Percentiles rank a stretch among this genome's conserved stretches.
Evolutionary conservation across 2,113 vertebrate genomes (phyloP).

Genomic region (Tylochromis polylepis): DNA sequence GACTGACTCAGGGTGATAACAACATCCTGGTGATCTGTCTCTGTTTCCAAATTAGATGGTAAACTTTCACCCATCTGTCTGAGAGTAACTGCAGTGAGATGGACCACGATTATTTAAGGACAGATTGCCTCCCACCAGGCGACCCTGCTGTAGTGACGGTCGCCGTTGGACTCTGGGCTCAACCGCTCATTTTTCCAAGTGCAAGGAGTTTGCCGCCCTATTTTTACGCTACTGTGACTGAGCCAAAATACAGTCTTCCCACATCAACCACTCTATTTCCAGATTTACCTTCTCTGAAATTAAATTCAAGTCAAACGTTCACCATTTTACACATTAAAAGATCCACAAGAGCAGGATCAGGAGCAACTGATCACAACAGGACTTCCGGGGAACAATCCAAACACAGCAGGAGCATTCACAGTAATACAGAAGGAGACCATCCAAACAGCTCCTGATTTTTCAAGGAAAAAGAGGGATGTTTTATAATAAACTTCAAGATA

Average conservation of each 20-base stretch:
- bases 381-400: background rate
- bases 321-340: background rate
- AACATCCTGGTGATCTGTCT: background rate
- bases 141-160: background rate
- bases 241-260: background rate
- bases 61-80: background rate
- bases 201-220: fast-evolving
- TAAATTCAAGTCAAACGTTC: fast-evolving
- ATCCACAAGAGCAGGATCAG: background rate
- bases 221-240: background rate
- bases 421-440: fast-evolving
- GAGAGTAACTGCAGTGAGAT: background rate
- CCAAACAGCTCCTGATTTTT: background rate
- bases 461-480: too few species aligned
- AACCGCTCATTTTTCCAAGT: background rate
- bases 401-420: background rate
- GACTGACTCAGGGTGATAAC: background rate
- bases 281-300: background rate
- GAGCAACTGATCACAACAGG: fast-evolving
- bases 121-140: background rate
- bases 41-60: background rate
- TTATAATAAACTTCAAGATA: background rate
- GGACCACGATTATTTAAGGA: background rate
- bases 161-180: fast-evolving
- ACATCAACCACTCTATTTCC: background rate